Conservation (phyloP, 2,113 vertebrate genomes). For the Bolborhynchus lineola region DNA sequence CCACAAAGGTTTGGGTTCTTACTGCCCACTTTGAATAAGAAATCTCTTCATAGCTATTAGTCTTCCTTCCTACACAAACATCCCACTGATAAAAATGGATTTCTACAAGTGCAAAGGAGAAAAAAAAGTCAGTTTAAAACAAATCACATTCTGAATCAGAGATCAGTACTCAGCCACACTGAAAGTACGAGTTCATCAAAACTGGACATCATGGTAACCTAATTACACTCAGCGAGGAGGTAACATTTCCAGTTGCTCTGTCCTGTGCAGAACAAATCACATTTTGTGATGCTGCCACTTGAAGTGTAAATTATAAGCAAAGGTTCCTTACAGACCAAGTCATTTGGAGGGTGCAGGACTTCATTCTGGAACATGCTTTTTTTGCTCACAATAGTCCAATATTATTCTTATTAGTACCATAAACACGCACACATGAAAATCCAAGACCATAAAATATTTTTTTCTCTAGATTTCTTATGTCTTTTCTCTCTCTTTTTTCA, state of each 20-base stretch:
- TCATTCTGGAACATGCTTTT: conserved; percentile 72
- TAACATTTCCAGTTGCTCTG: conserved; percentile 35
- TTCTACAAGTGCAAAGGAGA: neutral
- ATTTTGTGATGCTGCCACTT: conserved; percentile 42
- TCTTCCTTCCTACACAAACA: neutral
- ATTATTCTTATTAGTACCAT: conserved; percentile 78
- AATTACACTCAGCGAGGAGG: neutral
- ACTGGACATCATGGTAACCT: neutral
- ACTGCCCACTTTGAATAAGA: neutral
- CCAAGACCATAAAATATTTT: conserved; percentile 80
- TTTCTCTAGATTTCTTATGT: conserved; percentile 77
- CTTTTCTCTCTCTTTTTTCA: conserved; percentile 77
- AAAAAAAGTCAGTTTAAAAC: neutral
- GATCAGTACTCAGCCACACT: neutral
- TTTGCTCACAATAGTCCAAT: conserved; percentile 69
- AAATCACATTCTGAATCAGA: neutral
- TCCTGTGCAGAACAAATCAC: neutral
- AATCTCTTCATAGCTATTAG: neutral
- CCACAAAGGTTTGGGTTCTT: neutral
- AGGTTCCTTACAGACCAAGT: conserved; percentile 65
- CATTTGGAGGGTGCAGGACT: conserved; percentile 66
- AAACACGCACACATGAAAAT: conserved; percentile 69
- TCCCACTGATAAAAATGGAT: neutral
- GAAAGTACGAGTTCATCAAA: neutral
- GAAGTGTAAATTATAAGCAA: conserved; percentile 74